A percentile compares a stretch with the other conserved stretches of the same genome.
These are phyloP conservation scores for Phyllotreta cruciferae DNA, from an alignment of 2,888 invertebrate genomes.

Conservation along the genomic window DNA sequence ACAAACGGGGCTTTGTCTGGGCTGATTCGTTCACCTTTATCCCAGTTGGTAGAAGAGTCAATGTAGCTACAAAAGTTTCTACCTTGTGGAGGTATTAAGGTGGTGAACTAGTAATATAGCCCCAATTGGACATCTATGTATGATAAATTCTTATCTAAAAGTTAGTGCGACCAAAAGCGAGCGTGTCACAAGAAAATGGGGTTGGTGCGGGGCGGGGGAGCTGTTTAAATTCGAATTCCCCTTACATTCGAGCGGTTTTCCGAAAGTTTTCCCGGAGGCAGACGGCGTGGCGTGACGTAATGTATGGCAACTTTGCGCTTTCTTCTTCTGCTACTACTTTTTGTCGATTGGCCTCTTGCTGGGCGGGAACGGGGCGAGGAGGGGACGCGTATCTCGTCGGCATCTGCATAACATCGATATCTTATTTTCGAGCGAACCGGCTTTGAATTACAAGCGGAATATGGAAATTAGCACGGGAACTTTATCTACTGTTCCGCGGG, in stretches of 20 bases:
- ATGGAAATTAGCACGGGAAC: conserved; percentile 20
- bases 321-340: conserved; percentile 9
- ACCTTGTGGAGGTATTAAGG: no score
- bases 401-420: conserved; percentile 38
- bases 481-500: conserved; percentile 9
- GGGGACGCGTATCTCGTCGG: conserved; percentile 27
- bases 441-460: conserved; percentile 33
- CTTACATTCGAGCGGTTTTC: no score
- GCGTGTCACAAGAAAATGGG: no score
- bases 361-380: conserved; percentile 4
- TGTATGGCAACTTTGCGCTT: conserved; percentile 12
- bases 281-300: neutral
- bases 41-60: no score
- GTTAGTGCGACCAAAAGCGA: no score
- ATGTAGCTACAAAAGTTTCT: no score
- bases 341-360: conserved; percentile 13
- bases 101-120: no score
- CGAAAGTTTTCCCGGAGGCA: neutral
- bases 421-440: conserved; percentile 28
- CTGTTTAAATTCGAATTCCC: no score
- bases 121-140: no score
- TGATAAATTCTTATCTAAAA: no score
- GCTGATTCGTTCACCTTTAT: conserved; percentile 19
- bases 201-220: no score
- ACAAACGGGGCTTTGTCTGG: conserved; percentile 11